These are phyloP conservation scores for Gallinago stenura DNA, from an alignment of 2,797 vertebrate genomes.

Conservation along the genomic window DNA sequence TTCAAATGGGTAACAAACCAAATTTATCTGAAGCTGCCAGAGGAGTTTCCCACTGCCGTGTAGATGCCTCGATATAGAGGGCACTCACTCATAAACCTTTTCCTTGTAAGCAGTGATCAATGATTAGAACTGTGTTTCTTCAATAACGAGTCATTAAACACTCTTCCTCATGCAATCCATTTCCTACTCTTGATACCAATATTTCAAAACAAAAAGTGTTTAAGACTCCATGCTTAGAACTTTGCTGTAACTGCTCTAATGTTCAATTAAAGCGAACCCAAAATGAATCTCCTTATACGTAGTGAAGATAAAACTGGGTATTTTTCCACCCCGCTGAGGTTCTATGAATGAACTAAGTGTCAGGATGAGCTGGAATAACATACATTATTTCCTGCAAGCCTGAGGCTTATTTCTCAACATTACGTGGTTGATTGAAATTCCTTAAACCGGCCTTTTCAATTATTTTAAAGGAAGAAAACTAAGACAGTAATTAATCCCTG, in stretches of 20 bases:
- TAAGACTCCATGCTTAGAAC: neutral
- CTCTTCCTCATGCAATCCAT: neutral
- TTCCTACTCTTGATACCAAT: neutral
- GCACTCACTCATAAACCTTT: neutral
- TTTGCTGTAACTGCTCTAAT: neutral
- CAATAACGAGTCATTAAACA: neutral
- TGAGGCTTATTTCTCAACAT: neutral
- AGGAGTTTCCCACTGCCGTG: neutral
- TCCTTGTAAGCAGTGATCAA: neutral
- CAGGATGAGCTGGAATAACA: conserved; percentile 16
- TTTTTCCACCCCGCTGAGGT: neutral
- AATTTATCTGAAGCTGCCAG: neutral
- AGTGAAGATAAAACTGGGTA: neutral
- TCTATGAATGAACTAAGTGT: neutral
- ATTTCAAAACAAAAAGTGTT: neutral
- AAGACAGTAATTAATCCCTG: neutral
- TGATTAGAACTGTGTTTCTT: neutral
- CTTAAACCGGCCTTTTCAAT: neutral
- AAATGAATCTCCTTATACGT: neutral
- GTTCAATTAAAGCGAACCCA: neutral
- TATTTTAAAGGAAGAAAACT: neutral
- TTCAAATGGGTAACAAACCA: neutral
- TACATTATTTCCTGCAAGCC: neutral
- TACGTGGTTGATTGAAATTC: neutral
- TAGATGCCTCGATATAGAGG: neutral